Base-by-base conservation (phyloP, 2,888 invertebrate genomes). In the Xestia xanthographa region DNA sequence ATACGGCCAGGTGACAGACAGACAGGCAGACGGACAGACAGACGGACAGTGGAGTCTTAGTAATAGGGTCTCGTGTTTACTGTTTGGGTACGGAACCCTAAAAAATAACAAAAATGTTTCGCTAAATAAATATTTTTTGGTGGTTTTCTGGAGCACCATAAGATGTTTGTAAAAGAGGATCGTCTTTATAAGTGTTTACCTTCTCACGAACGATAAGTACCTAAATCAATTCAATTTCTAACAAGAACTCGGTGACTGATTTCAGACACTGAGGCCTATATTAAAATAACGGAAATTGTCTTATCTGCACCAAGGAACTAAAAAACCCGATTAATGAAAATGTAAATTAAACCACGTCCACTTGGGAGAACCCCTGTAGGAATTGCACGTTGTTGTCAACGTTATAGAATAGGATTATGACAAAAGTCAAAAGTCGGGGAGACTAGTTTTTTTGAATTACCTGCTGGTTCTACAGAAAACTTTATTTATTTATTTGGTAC, bases 101-200 rank as follows among this genome's bases (percentile, higher is more conserved):
- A 41, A 41, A 41, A 53, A 34, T 20, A 11, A 72, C 12, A 38
- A 45, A 45, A 73, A 29, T 58, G 22, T 29, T 14, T 74, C 29
- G 22, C 45, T 5, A 45, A 48, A 48, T 77, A 75, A 77, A 75
- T 45, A 77, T 5, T 29, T 29, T 58, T 56, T 9, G 58, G 58
- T 9, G 14, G 29, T 41, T 77, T 38, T 41, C 29, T 77, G 29
- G 5, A 29, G 29, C 11, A 11, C 29, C 29, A 26, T 22, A n/a
- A 75, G 77, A 77, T 76, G 77, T 77, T 77, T 76, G 41, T 48
- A 0, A n/a, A 5, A 41, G n/a, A 20, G 29, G 41, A 67, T 76
- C 41, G 45, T 22, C 66, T 63, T 53, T 53, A 45, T 65, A 45
- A 56, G 77, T 77, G 56, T 75, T 75, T 75, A 45, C 38, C 6